Conservation (phyloP, 2,888 invertebrate species). For the Limnephilus auricula region DNA sequence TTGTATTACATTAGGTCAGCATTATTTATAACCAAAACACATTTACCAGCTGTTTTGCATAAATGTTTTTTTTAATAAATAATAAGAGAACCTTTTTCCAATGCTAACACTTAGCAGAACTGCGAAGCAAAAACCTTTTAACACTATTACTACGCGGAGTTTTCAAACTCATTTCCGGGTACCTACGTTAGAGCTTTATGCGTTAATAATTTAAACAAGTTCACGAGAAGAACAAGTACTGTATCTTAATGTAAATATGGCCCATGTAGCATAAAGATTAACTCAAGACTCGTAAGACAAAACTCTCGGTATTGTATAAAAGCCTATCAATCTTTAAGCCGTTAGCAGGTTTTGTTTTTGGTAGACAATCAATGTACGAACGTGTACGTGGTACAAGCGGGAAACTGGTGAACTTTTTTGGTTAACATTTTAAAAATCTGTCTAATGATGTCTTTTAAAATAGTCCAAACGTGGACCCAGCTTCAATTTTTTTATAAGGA, state of each 20-base stretch:
- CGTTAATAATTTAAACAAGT: conserved; percentile 12
- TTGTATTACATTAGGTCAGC: background rate
- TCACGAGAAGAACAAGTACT: background rate
- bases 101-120: background rate
- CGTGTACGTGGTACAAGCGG: background rate
- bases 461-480: too few relatives aligned
- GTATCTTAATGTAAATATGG: background rate
- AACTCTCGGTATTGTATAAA: background rate
- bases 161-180: background rate
- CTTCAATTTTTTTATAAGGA: too few relatives aligned
- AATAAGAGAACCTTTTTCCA: background rate
- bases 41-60: background rate
- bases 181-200: background rate
- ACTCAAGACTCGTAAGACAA: background rate
- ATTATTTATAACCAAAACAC: background rate
- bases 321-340: background rate
- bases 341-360: background rate
- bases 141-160: background rate
- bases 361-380: background rate
- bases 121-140: conserved; percentile 12
- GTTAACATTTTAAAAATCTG: too few relatives aligned
- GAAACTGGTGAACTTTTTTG: too few relatives aligned
- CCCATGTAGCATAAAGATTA: background rate
- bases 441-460: too few relatives aligned
- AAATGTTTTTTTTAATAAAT: background rate